These are phyloP conservation scores for Onychorhynchus coronatus DNA, from an alignment of 2,113 vertebrate genomes.

Conservation along the genomic window DNA sequence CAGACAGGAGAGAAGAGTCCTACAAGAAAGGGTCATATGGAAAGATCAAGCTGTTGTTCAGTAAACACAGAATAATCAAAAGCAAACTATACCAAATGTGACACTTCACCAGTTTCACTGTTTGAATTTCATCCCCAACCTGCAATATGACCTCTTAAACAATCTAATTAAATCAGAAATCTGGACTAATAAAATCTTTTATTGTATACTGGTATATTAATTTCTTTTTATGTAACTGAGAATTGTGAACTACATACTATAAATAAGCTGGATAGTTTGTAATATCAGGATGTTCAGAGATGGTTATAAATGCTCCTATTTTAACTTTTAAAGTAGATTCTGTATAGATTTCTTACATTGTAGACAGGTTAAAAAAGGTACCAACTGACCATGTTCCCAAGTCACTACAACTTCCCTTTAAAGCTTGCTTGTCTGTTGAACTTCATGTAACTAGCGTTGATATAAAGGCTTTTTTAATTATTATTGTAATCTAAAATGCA, in stretches of 20 bases:
- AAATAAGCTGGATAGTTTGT: neutral
- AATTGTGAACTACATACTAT: neutral
- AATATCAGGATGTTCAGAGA: neutral
- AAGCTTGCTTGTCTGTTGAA: neutral
- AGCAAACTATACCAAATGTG: neutral
- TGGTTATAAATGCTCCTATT: neutral
- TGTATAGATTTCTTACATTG: neutral
- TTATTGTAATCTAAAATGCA: neutral
- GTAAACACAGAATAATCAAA: neutral
- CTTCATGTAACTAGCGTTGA: neutral
- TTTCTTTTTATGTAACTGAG: neutral
- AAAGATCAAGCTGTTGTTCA: neutral
- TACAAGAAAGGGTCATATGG: neutral
- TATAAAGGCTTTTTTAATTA: neutral
- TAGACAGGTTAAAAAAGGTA: neutral
- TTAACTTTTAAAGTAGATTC: neutral
- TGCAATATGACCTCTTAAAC: neutral
- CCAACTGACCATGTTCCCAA: neutral
- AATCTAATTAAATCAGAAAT: neutral
- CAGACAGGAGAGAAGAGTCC: neutral
- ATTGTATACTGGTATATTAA: neutral
- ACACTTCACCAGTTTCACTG: neutral
- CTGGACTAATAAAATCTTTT: neutral
- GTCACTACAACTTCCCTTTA: neutral
- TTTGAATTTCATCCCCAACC: neutral